Evolutionary conservation across 2,113 vertebrate species (phyloP).

Genomic region (Passer montanus): DNA sequence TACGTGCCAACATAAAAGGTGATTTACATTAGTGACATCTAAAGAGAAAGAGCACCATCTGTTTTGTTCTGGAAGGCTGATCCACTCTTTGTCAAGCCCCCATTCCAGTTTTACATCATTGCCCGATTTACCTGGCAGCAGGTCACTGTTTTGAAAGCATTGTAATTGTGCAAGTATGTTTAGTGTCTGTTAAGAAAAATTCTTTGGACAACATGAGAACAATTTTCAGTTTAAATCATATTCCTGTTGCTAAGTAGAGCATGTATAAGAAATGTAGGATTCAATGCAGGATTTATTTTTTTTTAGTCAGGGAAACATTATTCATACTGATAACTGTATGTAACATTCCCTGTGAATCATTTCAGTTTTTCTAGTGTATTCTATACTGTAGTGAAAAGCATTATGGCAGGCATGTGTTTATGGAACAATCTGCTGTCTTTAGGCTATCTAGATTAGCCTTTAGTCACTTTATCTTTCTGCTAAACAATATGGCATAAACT

Average conservation of each 20-base stretch:
- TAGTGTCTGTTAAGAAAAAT: not conserved
- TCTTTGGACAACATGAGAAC: not conserved
- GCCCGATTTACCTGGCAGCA: not conserved
- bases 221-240: conserved; percentile 50
- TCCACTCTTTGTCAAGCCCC: not conserved
- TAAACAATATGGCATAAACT: conserved; percentile 12
- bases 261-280: not conserved
- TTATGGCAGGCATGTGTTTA: not conserved
- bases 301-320: not conserved
- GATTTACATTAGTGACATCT: not conserved
- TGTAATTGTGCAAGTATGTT: not conserved
- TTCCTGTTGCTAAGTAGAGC: not conserved
- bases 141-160: not conserved
- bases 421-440: not conserved
- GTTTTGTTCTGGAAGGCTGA: not conserved
- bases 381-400: not conserved
- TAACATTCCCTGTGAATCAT: conserved; percentile 19
- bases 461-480: not conserved
- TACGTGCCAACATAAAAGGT: conserved; percentile 9
- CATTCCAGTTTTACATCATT: not conserved
- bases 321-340: not conserved
- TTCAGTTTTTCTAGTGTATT: not conserved
- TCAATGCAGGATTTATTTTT: not conserved
- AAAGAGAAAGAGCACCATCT: not conserved
- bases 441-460: not conserved